These are phyloP conservation scores for Siniperca knerii DNA, from an alignment of 2,113 vertebrate species.

Conservation along the genomic window DNA sequence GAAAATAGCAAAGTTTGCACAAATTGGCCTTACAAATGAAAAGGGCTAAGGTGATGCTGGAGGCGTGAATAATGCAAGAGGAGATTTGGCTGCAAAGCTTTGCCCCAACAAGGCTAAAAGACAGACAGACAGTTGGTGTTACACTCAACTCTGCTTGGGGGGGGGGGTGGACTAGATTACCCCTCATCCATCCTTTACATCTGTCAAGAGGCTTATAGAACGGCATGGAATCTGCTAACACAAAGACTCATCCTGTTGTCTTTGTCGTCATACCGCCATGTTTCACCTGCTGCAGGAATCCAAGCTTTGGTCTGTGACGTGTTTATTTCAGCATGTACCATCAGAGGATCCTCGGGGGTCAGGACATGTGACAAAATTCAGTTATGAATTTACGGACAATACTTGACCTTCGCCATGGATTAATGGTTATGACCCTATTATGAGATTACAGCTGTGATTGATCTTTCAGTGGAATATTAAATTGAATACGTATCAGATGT, in stretches of 20 bases:
- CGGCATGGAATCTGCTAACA: constrained; percentile 8
- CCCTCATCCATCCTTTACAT: constrained; percentile 48
- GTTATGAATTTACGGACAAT: neutral
- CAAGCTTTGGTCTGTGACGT: neutral
- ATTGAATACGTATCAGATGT: neutral
- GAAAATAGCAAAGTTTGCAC: constrained; percentile 38
- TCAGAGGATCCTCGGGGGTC: neutral
- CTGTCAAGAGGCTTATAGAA: constrained; percentile 47
- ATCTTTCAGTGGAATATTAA: neutral
- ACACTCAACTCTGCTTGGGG: neutral
- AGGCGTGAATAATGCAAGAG: constrained; percentile 65
- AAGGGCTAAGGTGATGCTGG: constrained; percentile 51
- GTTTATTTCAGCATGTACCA: neutral
- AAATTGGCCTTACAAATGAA: constrained; percentile 32
- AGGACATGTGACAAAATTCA: neutral
- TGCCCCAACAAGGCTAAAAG: constrained; percentile 8
- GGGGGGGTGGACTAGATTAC: constrained; percentile 9
- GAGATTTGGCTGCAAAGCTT: constrained; percentile 41
- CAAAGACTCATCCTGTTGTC: constrained; percentile 8
- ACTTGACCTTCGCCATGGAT: neutral
- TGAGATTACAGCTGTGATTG: constrained; percentile 25
- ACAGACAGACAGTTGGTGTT: constrained; percentile 19
- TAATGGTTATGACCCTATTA: constrained; percentile 9
- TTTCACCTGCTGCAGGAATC: constrained; percentile 8
- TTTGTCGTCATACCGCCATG: neutral